These are phyloP conservation scores for Pelochelys cantorii DNA, from an alignment of 2,797 vertebrate genomes.

Conservation along the genomic window DNA sequence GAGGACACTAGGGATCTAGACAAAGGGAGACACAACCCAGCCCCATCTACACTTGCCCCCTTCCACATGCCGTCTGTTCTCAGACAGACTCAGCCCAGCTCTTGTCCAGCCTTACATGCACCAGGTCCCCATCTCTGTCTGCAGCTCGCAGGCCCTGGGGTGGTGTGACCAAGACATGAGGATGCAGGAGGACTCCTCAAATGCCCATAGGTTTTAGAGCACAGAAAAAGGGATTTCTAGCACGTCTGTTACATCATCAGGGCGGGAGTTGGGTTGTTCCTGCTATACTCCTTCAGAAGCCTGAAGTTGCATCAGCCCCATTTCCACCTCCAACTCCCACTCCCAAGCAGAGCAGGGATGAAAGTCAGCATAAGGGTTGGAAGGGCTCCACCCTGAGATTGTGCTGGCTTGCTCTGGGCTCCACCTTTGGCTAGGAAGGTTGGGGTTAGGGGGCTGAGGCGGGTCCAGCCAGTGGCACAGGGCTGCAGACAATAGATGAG, in stretches of 20 bases:
- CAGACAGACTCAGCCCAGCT: background rate
- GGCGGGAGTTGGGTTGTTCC: background rate
- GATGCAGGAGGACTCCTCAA: background rate
- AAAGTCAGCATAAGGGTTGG: background rate
- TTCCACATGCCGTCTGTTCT: background rate
- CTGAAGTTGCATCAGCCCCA: background rate
- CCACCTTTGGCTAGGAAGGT: background rate
- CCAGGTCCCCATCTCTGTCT: background rate
- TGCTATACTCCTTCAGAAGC: background rate
- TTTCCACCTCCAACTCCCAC: background rate
- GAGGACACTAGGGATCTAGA: background rate
- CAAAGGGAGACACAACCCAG: background rate
- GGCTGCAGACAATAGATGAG: background rate
- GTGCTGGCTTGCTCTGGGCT: background rate
- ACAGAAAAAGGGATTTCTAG: background rate
- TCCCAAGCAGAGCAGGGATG: background rate
- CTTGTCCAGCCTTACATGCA: background rate
- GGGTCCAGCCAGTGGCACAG: background rate
- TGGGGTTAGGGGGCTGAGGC: background rate
- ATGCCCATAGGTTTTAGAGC: background rate
- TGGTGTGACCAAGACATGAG: background rate
- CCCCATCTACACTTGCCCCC: background rate
- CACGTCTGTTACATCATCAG: background rate
- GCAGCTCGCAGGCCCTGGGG: background rate
- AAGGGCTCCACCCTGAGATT: background rate